Percentiles rank a stretch among this genome's conserved stretches.
phyloP scores from a whole-genome alignment of 37 sponge, comb jelly and placozoan genomes.

The Geodia barretti region DNA sequence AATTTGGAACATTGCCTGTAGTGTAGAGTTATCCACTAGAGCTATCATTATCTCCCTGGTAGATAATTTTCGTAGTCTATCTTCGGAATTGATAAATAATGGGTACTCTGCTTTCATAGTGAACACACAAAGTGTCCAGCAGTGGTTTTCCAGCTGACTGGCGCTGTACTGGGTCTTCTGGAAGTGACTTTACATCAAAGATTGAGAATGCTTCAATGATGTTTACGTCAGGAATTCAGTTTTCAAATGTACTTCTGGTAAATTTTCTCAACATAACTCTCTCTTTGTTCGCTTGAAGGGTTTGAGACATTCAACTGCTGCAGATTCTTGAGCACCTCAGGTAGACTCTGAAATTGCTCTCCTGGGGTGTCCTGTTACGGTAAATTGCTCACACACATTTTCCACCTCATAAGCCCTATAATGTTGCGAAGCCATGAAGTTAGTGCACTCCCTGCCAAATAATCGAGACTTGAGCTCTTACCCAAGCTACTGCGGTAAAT shows the following conservation, averaged over 20 bases:
- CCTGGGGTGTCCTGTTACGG: constrained; percentile 9
- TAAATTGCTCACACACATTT: too few species aligned
- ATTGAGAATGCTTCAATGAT: constrained; percentile 7
- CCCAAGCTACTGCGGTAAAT: too few species aligned
- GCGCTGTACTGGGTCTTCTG: not conserved
- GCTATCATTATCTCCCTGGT: not conserved
- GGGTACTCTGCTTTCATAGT: constrained; percentile 17
- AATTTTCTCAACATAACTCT: not conserved
- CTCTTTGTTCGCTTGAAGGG: constrained; percentile 1
- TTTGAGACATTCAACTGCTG: not conserved
- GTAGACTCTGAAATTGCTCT: constrained; percentile 3
- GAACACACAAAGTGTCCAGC: not conserved
- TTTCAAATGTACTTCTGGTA: not conserved
- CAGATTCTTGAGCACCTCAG: not conserved
- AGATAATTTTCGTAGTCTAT: not conserved
- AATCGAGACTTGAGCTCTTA: too few species aligned
- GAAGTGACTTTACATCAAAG: constrained; percentile 17
- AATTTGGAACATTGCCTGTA: not conserved
- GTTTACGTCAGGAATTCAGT: not conserved
- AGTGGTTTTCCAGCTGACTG: not conserved
- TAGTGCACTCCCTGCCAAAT: too few species aligned
- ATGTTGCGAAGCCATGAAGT: too few species aligned
- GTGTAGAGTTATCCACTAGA: not conserved
- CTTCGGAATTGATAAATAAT: not conserved
- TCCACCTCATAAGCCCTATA: too few species aligned